These are phyloP conservation scores for Hydrotaea diabolus DNA, from an alignment of 2,888 invertebrate genomes.

Conservation along the genomic window DNA sequence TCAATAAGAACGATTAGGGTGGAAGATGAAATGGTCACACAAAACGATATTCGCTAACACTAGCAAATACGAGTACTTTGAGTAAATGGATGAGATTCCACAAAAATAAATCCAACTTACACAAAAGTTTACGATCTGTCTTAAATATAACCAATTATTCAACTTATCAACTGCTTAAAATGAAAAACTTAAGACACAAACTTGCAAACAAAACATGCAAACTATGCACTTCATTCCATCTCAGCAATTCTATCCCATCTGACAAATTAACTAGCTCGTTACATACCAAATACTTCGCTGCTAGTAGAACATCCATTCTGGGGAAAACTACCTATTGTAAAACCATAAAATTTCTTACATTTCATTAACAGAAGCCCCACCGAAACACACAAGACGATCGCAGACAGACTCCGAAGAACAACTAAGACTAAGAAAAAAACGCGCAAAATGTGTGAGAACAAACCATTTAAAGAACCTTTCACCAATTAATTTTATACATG, in stretches of 20 bases:
- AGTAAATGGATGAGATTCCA: no score
- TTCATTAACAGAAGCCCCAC: constrained; percentile 18
- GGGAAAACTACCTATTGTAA: background rate
- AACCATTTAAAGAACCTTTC: constrained; percentile 62
- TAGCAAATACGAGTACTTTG: no score
- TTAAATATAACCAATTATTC: background rate
- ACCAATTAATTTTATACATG: constrained; percentile 58
- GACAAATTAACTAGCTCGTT: background rate
- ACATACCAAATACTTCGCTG: background rate
- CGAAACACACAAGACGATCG: background rate
- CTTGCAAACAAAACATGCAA: no score
- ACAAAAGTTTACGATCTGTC: no score
- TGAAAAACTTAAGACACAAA: background rate
- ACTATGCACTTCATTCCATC: background rate
- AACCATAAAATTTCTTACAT: constrained; percentile 22
- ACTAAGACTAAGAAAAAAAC: background rate
- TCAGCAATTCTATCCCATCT: background rate
- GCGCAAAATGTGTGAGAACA: constrained; percentile 62
- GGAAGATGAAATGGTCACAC: no score
- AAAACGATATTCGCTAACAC: no score
- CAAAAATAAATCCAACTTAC: no score
- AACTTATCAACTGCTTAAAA: background rate
- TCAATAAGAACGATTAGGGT: no score
- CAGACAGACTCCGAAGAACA: constrained; percentile 2
- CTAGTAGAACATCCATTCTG: background rate